Base-by-base conservation (phyloP, 2,888 invertebrate genomes). In the Blastobasis lacticolella region DNA sequence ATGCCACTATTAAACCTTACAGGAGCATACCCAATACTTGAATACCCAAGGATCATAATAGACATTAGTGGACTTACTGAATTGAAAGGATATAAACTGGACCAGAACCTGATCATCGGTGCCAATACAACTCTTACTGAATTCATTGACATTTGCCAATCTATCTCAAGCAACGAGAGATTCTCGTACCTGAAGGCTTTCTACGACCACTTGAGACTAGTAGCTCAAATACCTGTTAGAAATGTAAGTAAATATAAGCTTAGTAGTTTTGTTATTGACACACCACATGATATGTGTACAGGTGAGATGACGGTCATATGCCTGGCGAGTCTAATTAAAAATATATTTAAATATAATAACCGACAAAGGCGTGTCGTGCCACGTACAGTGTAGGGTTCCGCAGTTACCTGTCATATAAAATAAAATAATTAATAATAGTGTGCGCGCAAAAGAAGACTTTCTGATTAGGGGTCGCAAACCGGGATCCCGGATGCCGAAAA, bases 11-110 rank as follows among this genome's bases (percentile, higher is more conserved):
- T 23, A 23, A 23, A 40, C 9, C 10, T 42, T 42, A 1, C 9
- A 42, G 42, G 42, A 42, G 42, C 10, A 10, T 42, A 42, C 42
- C 42, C 42, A 42, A 42, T 42, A 1, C n/a, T n/a, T 8, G 42
- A 42, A 6, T 42, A 42, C 9, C 42, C 70, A 50, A 75, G 84
- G 47, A 65, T 86, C 6, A 90, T 90, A 57, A 89, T 94, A 43
- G 92, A 93, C 61, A 71, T 93, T 0, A 88, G 86, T 37, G 75
- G 72, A 0, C 76, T 93, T 7, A 63, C 73, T 5, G 91, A 91
- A 57, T 66, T 94, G 4, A 82, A 77, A 46, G 72, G 60, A 0
- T 63, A 80, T 57, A 55, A 58, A 7, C 58, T 78, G 4, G 68
- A 68, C 38, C 64, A 56, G 44, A 69, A 71, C 38, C 63, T 91